A percentile compares a stretch with the other conserved stretches of the same genome.
Evolutionary conservation across 2,113 vertebrate genomes (phyloP).

Genomic region (Actinemys pallida): DNA sequence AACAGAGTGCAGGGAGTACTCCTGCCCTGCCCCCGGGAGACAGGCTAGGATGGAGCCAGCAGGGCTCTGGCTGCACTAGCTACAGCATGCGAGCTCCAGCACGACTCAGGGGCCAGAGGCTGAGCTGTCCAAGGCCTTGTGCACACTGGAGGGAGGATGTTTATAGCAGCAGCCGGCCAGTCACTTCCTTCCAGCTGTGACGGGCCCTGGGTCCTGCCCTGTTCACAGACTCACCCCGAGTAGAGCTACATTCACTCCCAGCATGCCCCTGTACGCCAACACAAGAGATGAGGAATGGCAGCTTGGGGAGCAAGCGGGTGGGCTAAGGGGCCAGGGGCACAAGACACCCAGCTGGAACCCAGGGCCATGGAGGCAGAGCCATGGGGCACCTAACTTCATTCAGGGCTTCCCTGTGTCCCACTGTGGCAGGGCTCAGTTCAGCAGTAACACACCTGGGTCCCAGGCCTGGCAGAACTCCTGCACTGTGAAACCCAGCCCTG

Average conservation of each 20-base stretch:
- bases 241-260: no score
- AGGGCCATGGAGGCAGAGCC: background rate
- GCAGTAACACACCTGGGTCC: background rate
- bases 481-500: background rate
- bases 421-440: background rate
- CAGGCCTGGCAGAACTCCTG: background rate
- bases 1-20: background rate
- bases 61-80: no score
- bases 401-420: background rate
- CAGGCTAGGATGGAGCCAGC: background rate
- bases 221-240: background rate
- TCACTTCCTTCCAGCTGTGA: background rate
- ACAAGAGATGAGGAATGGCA: no score
- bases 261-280: no score
- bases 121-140: background rate
- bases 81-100: background rate
- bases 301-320: no score
- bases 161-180: no score
- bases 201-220: background rate
- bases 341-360: no score
- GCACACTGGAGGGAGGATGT: background rate
- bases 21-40: background rate
- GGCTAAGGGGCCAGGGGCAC: no score
- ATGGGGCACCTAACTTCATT: background rate
- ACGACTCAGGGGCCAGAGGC: background rate